These are phyloP conservation scores for Peromyscus melanophrys DNA, from an alignment of 2,797 vertebrate species.

Conservation along the genomic window DNA sequence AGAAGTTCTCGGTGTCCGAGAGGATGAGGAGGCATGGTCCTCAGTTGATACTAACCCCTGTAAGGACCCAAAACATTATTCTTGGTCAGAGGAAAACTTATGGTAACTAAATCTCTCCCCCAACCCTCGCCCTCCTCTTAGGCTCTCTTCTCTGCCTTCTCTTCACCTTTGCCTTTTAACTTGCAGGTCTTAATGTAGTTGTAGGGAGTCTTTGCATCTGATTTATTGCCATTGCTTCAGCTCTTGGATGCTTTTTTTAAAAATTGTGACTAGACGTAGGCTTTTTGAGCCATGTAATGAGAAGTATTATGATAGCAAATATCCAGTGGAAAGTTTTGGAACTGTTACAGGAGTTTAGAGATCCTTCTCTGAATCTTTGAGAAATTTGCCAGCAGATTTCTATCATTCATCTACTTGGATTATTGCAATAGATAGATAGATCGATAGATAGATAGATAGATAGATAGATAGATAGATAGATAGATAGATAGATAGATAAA, in stretches of 20 bases:
- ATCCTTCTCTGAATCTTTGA: background rate
- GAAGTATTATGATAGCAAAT: background rate
- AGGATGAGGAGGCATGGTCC: background rate
- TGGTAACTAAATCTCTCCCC: background rate
- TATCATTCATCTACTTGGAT: background rate
- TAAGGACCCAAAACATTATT: background rate
- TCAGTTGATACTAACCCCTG: background rate
- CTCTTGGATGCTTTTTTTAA: background rate
- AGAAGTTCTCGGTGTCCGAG: background rate
- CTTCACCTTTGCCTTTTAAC: background rate
- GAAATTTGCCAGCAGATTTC: background rate
- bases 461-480: background rate
- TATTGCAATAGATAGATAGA: background rate
- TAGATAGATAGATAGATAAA: background rate
- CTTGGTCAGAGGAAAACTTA: background rate
- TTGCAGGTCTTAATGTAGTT: background rate
- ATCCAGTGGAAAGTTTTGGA: background rate
- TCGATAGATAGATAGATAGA: background rate
- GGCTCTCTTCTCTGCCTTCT: rapidly evolving
- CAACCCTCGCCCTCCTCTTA: background rate
- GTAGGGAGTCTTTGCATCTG: background rate
- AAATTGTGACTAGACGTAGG: background rate
- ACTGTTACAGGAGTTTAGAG: background rate
- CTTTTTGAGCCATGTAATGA: background rate
- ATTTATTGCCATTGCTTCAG: background rate